Percentiles rank a stretch among this genome's conserved stretches.
These are phyloP conservation scores for Protaetia brevitarsis DNA, from an alignment of 1,140 invertebrate genomes.

Conservation along the genomic window DNA sequence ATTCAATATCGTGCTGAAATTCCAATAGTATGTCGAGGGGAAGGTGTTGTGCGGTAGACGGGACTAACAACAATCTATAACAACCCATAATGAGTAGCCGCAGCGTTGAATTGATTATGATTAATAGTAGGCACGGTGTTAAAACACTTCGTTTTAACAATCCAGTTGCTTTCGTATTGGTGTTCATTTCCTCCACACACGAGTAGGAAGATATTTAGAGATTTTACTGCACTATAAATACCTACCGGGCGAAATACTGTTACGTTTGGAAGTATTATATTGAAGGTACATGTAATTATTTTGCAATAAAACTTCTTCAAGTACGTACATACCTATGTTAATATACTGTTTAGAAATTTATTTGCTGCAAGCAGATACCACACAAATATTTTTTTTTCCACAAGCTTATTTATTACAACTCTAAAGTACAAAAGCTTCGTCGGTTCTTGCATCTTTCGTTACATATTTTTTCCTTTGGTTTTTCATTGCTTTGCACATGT, in stretches of 20 bases:
- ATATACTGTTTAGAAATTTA: too few species aligned
- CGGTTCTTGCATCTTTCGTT: too few species aligned
- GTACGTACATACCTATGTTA: background rate
- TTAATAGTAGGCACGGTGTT: slow-evolving; percentile 39
- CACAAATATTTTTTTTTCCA: too few species aligned
- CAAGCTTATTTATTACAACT: too few species aligned
- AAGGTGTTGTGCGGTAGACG: slow-evolving; percentile 29
- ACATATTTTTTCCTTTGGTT: too few species aligned
- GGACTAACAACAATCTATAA: slow-evolving; percentile 47
- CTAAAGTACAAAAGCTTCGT: too few species aligned
- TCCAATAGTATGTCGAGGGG: slow-evolving; percentile 17
- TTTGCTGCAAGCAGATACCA: too few species aligned
- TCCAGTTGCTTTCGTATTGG: slow-evolving; percentile 24
- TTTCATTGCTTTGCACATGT: too few species aligned
- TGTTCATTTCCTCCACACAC: slow-evolving; percentile 20
- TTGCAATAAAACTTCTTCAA: background rate
- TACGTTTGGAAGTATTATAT: background rate
- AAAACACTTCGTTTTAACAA: slow-evolving; percentile 27
- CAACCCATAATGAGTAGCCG: slow-evolving; percentile 49
- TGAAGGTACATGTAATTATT: background rate
- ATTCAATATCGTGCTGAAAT: slow-evolving; percentile 26
- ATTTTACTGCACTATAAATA: slow-evolving; percentile 15
- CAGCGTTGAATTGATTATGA: slow-evolving; percentile 47
- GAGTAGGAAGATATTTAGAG: slow-evolving; percentile 11
- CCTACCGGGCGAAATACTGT: background rate